Base-by-base conservation (phyloP, 2,797 vertebrate genomes). In the Novumbra hubbsi region DNA sequence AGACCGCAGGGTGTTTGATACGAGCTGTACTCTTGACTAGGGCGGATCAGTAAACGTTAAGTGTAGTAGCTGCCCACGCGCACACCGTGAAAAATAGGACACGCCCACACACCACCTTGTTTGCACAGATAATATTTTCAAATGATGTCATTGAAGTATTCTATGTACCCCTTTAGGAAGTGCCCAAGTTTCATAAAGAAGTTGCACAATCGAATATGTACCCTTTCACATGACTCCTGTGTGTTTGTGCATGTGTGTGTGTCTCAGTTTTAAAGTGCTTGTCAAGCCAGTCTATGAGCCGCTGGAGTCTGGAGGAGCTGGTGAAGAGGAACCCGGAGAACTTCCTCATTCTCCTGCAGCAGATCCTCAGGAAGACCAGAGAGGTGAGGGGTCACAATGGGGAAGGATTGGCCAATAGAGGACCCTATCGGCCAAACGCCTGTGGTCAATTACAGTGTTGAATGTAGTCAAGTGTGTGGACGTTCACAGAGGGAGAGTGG, bases 231-330 rank as follows among this genome's bases (percentile, higher is more conserved):
- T 63, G 19, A 57, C 48, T 38, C 49, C 55, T 68, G 30, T 72
- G 52, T 71, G 50, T 78, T n/a, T 45, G 62, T 68, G 30, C 70
- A 41, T 71, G 50, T 78, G 24, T 45, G 62, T 81, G 49, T 81
- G 24, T 88, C 83, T 84, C 78, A 91, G 86, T 90, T 68, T 81
- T 89, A 82, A 88, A 84, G 86, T 83, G 86, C 68, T 19, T 90
- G 89, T 95, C 94, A 0, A 96, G 96, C 50, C 94, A 97, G 86
- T 97, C 96, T 64, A 95, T 99, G 90, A 99, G 98, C 86, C 96
- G 96, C 83, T 99, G 98, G 98, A 98, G 96, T 82, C 91, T 99
- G 70, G 97, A 98, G 88, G 98, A 99, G 86, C 89, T 99, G 79
- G 95, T 99, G 80, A 98, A 95, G 87, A 93, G 98, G 74, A 96